Evolutionary conservation across 2,113 vertebrate genomes (phyloP).

Genomic region (Pseudonaja textilis): DNA sequence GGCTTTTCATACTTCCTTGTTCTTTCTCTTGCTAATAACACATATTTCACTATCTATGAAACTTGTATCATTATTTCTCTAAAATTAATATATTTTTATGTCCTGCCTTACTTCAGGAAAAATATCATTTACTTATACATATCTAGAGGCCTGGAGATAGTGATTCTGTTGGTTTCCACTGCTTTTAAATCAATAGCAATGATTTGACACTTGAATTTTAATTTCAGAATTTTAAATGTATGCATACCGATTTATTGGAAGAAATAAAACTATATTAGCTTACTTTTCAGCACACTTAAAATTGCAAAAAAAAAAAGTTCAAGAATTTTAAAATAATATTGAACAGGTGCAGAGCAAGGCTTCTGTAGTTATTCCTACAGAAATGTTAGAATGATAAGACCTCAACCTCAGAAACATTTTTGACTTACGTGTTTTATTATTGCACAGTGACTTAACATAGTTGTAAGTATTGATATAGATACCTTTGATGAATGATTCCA

Average conservation of each 20-base stretch:
- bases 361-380: not conserved
- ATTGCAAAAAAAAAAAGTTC: not conserved
- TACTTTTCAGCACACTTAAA: not conserved
- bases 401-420: not conserved
- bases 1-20: no score
- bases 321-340: not conserved
- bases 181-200: not conserved
- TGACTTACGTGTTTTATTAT: not conserved
- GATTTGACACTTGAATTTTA: not conserved
- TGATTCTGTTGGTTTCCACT: not conserved
- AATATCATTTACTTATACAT: not conserved
- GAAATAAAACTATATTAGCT: not conserved
- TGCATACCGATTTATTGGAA: not conserved
- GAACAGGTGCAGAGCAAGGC: not conserved
- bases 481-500: constrained; percentile 17
- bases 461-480: constrained; percentile 26
- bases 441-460: not conserved
- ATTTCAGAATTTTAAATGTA: not conserved
- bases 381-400: not conserved
- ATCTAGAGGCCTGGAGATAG: not conserved
- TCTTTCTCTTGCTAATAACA: no score
- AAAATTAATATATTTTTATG: no score
- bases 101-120: not conserved
- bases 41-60: no score
- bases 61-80: no score